These are phyloP conservation scores for Anneissia japonica DNA, from an alignment of 35 echinoderm and acorn worm genomes.

Conservation along the genomic window DNA sequence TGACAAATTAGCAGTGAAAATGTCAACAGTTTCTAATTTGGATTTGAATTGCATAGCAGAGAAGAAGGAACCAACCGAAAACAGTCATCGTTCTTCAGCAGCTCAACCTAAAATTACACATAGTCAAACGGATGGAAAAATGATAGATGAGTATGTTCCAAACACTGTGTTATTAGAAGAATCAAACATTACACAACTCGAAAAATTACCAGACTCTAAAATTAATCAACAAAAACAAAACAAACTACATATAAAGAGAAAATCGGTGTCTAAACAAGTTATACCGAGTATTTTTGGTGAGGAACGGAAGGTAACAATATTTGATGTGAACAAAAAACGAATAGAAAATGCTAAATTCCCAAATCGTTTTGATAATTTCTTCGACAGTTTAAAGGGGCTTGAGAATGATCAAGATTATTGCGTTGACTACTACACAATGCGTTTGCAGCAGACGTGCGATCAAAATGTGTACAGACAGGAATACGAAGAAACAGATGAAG, in stretches of 20 bases:
- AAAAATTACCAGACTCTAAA: not conserved
- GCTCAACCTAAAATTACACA: too few species aligned
- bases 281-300: slow-evolving; percentile 65
- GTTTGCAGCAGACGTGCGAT: slow-evolving; percentile 29
- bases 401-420: slow-evolving; percentile 50
- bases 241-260: not conserved
- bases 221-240: not conserved
- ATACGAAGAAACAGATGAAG: slow-evolving; percentile 7
- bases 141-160: not conserved
- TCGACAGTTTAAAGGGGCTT: slow-evolving; percentile 11
- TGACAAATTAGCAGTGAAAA: too few species aligned
- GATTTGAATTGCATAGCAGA: too few species aligned
- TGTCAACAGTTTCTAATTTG: too few species aligned
- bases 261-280: slow-evolving; percentile 10
- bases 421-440: slow-evolving; percentile 70
- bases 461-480: not conserved
- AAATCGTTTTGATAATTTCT: slow-evolving; percentile 39
- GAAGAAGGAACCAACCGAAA: too few species aligned
- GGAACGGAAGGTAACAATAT: slow-evolving; percentile 46
- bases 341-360: slow-evolving; percentile 42
- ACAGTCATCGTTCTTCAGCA: too few species aligned
- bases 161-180: not conserved
- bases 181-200: not conserved
- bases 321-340: slow-evolving; percentile 61
- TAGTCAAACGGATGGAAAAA: not conserved